A percentile compares a stretch with the other conserved stretches of the same genome.
These are phyloP conservation scores for Schizothorax lantsangensis DNA, from an alignment of 2,797 vertebrate genomes.

Conservation along the genomic window DNA sequence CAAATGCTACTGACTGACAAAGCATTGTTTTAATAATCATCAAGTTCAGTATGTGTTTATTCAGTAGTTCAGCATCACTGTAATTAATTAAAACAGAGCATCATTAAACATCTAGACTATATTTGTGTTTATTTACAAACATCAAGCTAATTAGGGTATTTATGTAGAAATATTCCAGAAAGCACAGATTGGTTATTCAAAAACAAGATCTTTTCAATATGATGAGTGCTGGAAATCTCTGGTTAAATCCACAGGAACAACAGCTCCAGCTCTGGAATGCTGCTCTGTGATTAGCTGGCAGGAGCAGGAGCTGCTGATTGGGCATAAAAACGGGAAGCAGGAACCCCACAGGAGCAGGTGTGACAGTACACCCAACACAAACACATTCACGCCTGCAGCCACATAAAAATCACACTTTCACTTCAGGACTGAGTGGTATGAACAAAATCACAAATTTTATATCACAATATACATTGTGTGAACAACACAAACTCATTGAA, in stretches of 20 bases:
- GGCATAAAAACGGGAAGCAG: slow-evolving; percentile 47
- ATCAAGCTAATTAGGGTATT: not conserved
- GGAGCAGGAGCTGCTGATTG: slow-evolving; percentile 61
- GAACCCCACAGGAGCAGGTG: slow-evolving; percentile 41
- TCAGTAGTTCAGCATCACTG: not conserved
- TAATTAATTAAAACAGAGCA: not conserved
- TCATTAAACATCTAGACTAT: not conserved
- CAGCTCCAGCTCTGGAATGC: slow-evolving; percentile 14
- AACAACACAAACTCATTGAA: not conserved
- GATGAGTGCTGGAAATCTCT: slow-evolving; percentile 47
- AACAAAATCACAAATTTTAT: not conserved
- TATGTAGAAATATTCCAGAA: not conserved
- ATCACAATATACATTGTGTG: not conserved
- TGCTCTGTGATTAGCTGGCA: slow-evolving; percentile 37
- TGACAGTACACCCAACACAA: slow-evolving; percentile 13
- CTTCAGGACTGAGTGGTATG: not conserved
- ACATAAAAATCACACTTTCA: not conserved
- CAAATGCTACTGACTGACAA: not conserved
- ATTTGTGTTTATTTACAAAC: not conserved
- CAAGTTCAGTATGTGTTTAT: not conserved
- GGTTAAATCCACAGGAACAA: slow-evolving; percentile 40
- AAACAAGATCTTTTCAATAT: slow-evolving; percentile 18
- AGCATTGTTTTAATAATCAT: not conserved
- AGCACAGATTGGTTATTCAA: not conserved
- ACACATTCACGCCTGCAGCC: slow-evolving; percentile 16